These are phyloP conservation scores for Rhynchopsitta pachyrhyncha DNA, from an alignment of 2,113 vertebrate species.

Conservation along the genomic window DNA sequence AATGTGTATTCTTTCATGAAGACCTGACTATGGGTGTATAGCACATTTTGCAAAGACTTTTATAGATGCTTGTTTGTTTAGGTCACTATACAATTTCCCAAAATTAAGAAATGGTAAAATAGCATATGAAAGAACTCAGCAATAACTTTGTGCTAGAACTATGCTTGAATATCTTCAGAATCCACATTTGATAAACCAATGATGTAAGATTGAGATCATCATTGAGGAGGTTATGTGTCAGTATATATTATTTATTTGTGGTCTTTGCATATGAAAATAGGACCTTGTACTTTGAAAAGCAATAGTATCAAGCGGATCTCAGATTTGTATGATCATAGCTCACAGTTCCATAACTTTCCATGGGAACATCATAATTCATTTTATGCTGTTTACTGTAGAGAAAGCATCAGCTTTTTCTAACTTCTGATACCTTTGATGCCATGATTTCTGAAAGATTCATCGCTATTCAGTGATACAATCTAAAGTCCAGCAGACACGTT, in stretches of 20 bases:
- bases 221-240: neutral
- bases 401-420: neutral
- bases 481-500: neutral
- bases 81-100: neutral
- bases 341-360: neutral
- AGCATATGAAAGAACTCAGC: neutral
- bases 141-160: neutral
- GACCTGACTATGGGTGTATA: neutral
- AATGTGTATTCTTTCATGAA: neutral
- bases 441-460: neutral
- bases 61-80: neutral
- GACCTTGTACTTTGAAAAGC: neutral
- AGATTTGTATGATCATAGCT: neutral
- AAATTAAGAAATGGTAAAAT: neutral
- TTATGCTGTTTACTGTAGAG: neutral
- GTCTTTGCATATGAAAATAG: neutral
- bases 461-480: neutral
- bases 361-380: neutral
- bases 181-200: neutral
- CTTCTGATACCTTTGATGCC: neutral
- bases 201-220: neutral
- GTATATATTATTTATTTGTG: neutral
- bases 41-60: neutral
- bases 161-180: neutral
- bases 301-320: neutral